Evolutionary conservation across 2,888 invertebrate genomes (phyloP), one percentile per base, ranked within the genome.

Genomic region (Leptopilina syphax): DNA sequence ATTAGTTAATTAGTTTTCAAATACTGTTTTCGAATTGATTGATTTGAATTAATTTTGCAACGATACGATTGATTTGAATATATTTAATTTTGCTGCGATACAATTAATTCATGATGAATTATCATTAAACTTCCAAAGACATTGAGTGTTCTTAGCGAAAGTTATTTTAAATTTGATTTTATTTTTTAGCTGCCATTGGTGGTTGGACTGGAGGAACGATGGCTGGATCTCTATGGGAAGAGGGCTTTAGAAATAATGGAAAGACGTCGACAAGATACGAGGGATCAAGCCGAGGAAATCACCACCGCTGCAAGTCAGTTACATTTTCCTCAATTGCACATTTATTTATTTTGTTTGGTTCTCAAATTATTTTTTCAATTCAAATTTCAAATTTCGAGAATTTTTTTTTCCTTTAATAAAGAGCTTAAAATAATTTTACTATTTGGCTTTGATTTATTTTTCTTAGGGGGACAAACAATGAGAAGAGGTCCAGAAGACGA

Each of bases 231-330:
- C 84, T 95, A 96, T 89, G 94, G 95, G 1, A 94, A 95, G 79
- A 95, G 96, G 87, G 94, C 96, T 60, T 94, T 94, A 82, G 96
- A 96, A 92, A 92, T 98, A 78, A 94, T 96, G 87, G 96, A 96
- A 90, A 93, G 99, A 65, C 94, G 99, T 57, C 94, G 98, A 67
- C 97, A 98, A 84, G 98, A 99, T 92, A 96, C 98, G 1, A 93
- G 96, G 80, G 99, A 99, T 93, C 98, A 99, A 92, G 97, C 98
- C 78, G 97, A 98, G 89, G 98, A 98, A 92, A 96, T 96, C 85
- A 95, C 97, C 18, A 95, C 95, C 73, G 92, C 94, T 79, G 92
- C 94, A 81, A 95, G 95, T 95, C 92, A 91, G 92, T 92, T 85
- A 84, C 82, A 84, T 85, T 84, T 73, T 57, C 13, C 73, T 57